A percentile compares a stretch with the other conserved stretches of the same genome.
phyloP scores from a whole-genome alignment of 2,113 vertebrate genomes.

The Sapajus apella region DNA sequence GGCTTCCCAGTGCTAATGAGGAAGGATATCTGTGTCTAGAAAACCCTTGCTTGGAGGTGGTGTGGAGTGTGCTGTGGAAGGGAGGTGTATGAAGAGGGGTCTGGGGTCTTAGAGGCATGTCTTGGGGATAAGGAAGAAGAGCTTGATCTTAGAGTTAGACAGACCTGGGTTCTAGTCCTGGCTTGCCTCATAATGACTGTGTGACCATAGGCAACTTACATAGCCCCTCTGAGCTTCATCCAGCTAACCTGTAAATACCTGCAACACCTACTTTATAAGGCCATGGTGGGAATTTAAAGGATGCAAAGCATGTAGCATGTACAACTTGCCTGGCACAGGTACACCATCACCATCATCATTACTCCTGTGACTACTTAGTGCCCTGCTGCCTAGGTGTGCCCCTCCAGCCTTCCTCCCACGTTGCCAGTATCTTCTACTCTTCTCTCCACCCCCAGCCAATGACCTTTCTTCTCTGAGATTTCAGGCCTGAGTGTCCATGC shows the following conservation, averaged over 20 bases:
- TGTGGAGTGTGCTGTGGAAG: neutral
- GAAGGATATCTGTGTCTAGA: neutral
- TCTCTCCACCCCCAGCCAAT: neutral
- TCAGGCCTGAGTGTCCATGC: neutral
- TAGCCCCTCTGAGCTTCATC: neutral
- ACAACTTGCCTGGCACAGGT: neutral
- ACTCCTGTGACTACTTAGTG: neutral
- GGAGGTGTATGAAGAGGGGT: neutral
- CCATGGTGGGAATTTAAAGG: neutral
- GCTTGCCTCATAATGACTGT: neutral
- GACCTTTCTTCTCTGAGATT: neutral
- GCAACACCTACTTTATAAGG: neutral
- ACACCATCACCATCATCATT: neutral
- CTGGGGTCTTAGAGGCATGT: neutral
- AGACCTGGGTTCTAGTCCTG: neutral
- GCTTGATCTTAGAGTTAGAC: neutral
- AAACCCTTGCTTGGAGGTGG: neutral
- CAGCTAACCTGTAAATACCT: constrained; percentile 31
- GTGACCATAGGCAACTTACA: neutral
- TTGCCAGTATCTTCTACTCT: neutral
- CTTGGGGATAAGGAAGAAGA: neutral
- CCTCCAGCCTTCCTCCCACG: neutral
- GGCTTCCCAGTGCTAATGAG: neutral
- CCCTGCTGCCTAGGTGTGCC: neutral
- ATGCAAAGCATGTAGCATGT: neutral